phyloP scores from a whole-genome alignment of 2,113 vertebrate species.

The Notarius quadriscutis region DNA sequence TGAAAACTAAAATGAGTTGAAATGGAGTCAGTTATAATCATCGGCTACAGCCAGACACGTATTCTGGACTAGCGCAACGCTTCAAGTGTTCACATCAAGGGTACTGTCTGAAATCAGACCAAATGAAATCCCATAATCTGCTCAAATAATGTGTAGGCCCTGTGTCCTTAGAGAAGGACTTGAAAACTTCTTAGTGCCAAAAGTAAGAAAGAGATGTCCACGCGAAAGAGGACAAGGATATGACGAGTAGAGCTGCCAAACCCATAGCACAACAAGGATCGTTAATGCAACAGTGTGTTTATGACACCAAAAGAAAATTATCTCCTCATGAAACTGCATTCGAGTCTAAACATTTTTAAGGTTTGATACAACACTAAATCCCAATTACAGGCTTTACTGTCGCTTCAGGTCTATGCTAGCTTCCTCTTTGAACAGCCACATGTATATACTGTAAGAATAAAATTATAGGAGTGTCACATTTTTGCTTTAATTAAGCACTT shows the following conservation, averaged over 20 bases:
- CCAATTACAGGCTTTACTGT: neutral
- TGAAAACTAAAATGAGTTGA: neutral
- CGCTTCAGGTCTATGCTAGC: neutral
- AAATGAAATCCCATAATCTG: constrained; percentile 26
- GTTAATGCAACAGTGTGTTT: neutral
- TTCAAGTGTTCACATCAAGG: neutral
- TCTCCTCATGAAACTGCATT: constrained; percentile 1
- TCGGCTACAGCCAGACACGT: neutral
- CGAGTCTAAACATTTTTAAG: neutral
- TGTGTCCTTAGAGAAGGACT: constrained; percentile 11
- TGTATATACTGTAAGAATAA: neutral
- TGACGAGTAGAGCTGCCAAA: constrained; percentile 50
- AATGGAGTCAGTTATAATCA: neutral
- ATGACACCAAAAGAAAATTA: constrained; percentile 1
- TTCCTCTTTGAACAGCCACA: neutral
- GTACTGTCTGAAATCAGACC: constrained; percentile 17
- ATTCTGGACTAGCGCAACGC: neutral
- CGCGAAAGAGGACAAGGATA: neutral
- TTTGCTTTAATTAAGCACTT: neutral
- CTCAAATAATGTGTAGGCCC: constrained; percentile 20
- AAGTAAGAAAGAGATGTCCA: constrained; percentile 13
- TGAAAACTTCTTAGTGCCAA: constrained; percentile 36
- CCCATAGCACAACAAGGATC: constrained; percentile 11
- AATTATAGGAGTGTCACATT: neutral
- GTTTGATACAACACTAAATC: constrained; percentile 23